A percentile compares a stretch with the other conserved stretches of the same genome.
Conservation (phyloP, 2,113 vertebrate genomes). For the Protomyctophum bolini region DNA sequence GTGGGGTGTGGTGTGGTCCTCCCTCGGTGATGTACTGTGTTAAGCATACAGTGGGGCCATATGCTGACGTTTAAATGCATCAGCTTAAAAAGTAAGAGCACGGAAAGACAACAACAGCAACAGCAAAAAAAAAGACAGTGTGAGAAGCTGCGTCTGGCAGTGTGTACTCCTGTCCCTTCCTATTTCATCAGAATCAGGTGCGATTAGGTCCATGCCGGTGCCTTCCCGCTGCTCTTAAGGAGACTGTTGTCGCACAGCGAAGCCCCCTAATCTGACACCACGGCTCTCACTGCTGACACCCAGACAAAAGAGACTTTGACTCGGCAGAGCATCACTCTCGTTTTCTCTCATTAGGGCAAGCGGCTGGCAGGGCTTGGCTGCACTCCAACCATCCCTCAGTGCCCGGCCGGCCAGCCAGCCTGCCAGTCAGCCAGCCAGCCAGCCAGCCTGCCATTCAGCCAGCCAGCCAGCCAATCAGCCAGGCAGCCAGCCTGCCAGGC, state of each 20-base stretch:
- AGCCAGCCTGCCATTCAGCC: neutral
- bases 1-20: conserved; percentile 17
- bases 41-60: conserved; percentile 10
- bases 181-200: conserved; percentile 21
- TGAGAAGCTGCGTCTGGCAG: neutral
- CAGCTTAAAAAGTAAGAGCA: neutral
- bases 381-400: conserved; percentile 47
- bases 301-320: conserved; percentile 50
- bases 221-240: conserved; percentile 30
- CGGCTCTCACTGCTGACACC: conserved; percentile 51
- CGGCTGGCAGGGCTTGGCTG: conserved; percentile 53
- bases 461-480: neutral
- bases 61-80: conserved; percentile 18
- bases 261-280: conserved; percentile 44
- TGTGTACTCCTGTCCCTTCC: neutral
- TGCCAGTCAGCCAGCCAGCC: neutral
- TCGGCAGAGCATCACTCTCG: conserved; percentile 57
- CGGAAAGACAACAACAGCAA: neutral
- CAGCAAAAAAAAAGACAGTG: neutral
- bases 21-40: conserved; percentile 24
- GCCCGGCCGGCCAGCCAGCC: conserved; percentile 35
- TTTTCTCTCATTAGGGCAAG: conserved; percentile 61
- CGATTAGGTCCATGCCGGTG: conserved; percentile 22
- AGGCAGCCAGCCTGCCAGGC: neutral
- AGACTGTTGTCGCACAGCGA: conserved; percentile 42